Percentiles rank a stretch among this genome's conserved stretches.
These are phyloP conservation scores for Takifugu bimaculatus DNA, from an alignment of 2,113 vertebrate species.

Conservation along the genomic window DNA sequence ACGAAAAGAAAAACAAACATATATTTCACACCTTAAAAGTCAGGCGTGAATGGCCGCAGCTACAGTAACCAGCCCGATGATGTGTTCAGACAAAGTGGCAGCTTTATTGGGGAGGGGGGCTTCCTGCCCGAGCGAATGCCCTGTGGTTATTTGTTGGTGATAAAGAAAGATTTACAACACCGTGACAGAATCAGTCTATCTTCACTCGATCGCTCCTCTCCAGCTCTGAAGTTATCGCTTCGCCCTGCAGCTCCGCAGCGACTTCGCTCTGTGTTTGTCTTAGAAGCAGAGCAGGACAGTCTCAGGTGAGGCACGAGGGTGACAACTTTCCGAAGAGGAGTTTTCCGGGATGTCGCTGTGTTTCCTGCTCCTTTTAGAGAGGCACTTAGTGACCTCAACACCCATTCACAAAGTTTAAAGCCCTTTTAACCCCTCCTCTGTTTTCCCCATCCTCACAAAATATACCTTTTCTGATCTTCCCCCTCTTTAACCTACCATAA, in stretches of 20 bases:
- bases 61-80: slow-evolving; percentile 18
- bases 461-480: slow-evolving; percentile 53
- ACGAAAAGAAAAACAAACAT: not conserved
- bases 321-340: slow-evolving; percentile 3
- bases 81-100: slow-evolving; percentile 35
- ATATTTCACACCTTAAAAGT: too few relatives aligned
- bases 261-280: not conserved
- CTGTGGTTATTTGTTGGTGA: slow-evolving; percentile 50
- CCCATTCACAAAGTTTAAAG: slow-evolving; percentile 39
- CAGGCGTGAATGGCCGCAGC: not conserved
- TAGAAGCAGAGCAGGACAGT: not conserved
- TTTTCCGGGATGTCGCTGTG: slow-evolving; percentile 33
- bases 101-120: slow-evolving; percentile 42
- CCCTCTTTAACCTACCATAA: slow-evolving; percentile 27
- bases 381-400: slow-evolving; percentile 39
- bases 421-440: slow-evolving; percentile 25
- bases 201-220: slow-evolving; percentile 42
- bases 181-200: slow-evolving; percentile 38
- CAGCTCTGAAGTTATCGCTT: slow-evolving; percentile 32
- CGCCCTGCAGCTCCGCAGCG: slow-evolving; percentile 8
- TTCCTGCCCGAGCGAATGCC: slow-evolving; percentile 23
- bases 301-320: slow-evolving; percentile 14
- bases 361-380: slow-evolving; percentile 40
- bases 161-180: slow-evolving; percentile 65
- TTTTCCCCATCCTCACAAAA: slow-evolving; percentile 35